Evolutionary conservation across 2,888 invertebrate species (phyloP).

Genomic region (Xylota segnis): DNA sequence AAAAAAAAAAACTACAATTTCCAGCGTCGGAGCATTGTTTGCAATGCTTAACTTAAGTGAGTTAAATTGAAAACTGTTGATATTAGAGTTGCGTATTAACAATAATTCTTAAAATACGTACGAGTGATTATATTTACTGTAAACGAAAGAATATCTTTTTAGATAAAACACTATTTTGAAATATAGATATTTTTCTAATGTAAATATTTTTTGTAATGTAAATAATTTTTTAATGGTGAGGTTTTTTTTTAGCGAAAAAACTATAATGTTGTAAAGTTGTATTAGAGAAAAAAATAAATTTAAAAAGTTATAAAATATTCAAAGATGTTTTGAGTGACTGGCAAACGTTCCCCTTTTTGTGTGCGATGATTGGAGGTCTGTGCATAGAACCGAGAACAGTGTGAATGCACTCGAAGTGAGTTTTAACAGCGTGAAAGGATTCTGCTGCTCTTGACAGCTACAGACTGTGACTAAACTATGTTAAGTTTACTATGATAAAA

Average conservation of each 20-base stretch:
- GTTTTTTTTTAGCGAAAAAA: slow-evolving; percentile 1
- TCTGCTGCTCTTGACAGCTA: too few species aligned
- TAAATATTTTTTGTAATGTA: slow-evolving; percentile 52
- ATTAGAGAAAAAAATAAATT: slow-evolving; percentile 10
- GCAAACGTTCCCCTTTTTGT: too few species aligned
- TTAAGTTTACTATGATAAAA: too few species aligned
- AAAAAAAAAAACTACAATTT: too few species aligned
- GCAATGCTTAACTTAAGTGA: not conserved
- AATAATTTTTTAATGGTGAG: slow-evolving; percentile 17
- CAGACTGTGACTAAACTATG: too few species aligned
- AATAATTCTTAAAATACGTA: slow-evolving; percentile 7
- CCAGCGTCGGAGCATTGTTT: too few species aligned
- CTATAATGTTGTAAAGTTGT: slow-evolving; percentile 8
- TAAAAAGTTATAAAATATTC: not conserved
- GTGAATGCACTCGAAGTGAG: too few species aligned
- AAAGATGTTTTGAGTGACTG: not conserved
- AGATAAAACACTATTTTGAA: slow-evolving; percentile 20
- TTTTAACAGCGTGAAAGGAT: too few species aligned
- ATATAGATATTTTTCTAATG: slow-evolving; percentile 56
- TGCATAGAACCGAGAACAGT: too few species aligned
- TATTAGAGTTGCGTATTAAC: slow-evolving; percentile 32
- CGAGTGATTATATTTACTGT: slow-evolving; percentile 15
- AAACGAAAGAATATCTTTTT: slow-evolving; percentile 10
- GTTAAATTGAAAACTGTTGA: slow-evolving; percentile 35
- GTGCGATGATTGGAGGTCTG: too few species aligned